These are phyloP conservation scores for Tokudaia muenninki DNA, from an alignment of 2,797 vertebrate species.

Conservation along the genomic window DNA sequence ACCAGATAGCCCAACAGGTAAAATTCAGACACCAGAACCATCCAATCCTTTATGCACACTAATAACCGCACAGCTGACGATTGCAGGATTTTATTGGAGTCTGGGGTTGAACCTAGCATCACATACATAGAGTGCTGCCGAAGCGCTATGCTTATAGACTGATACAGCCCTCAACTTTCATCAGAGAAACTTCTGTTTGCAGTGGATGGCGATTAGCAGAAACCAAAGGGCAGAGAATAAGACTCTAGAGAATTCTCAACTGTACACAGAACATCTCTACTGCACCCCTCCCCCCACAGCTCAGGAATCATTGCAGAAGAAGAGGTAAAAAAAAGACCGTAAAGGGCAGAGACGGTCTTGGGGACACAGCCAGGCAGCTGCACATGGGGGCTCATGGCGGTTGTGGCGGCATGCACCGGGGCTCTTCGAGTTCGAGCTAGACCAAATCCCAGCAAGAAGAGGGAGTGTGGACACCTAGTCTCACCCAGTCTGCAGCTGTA, in stretches of 20 bases:
- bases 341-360: not conserved
- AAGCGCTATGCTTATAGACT: too few species aligned
- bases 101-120: not conserved
- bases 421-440: not conserved
- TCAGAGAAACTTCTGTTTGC: not conserved
- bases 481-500: not conserved
- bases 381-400: too few species aligned
- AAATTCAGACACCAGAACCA: not conserved
- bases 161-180: too few species aligned
- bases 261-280: too few species aligned
- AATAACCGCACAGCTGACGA: not conserved
- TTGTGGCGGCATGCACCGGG: too few species aligned
- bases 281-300: not conserved
- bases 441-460: not conserved
- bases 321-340: too few species aligned
- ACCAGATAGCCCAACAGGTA: not conserved
- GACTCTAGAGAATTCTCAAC: not conserved
- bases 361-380: not conserved
- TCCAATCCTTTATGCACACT: not conserved
- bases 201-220: not conserved
- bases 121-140: not conserved
- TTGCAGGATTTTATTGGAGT: not conserved
- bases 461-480: too few species aligned
- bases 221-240: not conserved
- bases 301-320: not conserved